These are phyloP conservation scores for Halocynthia roretzi DNA, from an alignment of 23 tunicate species.

Conservation along the genomic window DNA sequence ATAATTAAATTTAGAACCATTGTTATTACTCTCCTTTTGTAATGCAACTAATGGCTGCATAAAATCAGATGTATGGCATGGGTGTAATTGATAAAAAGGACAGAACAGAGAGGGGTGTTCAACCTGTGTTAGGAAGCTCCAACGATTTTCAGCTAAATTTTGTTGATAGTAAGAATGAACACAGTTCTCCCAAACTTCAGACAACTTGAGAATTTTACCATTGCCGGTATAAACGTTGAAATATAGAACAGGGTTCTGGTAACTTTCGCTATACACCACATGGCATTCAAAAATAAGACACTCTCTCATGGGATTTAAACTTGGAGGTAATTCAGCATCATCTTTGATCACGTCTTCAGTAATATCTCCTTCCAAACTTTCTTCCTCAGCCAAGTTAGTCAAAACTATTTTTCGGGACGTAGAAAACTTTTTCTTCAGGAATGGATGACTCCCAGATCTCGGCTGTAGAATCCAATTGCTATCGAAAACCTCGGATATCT, in stretches of 20 bases:
- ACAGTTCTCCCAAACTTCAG: slow-evolving; percentile 46
- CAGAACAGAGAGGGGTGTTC: slow-evolving; percentile 51
- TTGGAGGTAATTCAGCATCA: too few species aligned
- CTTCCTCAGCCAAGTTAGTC: too few species aligned
- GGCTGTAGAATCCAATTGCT: too few species aligned
- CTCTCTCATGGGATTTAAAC: background rate
- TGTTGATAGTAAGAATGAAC: slow-evolving; percentile 5
- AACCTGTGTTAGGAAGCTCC: slow-evolving; percentile 64
- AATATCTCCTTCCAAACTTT: too few species aligned
- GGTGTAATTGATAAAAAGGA: slow-evolving; percentile 66
- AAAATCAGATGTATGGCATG: slow-evolving; percentile 74
- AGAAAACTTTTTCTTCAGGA: too few species aligned
- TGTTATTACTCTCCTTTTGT: background rate
- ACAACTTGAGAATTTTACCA: slow-evolving; percentile 45
- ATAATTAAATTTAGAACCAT: slow-evolving; percentile 13
- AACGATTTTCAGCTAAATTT: slow-evolving; percentile 18
- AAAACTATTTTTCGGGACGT: too few species aligned
- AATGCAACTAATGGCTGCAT: slow-evolving; percentile 39
- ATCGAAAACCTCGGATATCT: too few species aligned
- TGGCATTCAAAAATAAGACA: slow-evolving; percentile 48
- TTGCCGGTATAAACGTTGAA: slow-evolving; percentile 30
- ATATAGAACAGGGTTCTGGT: slow-evolving; percentile 68
- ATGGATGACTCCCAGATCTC: too few species aligned
- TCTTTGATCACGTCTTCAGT: too few species aligned
- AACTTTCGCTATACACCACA: slow-evolving; percentile 63